Percentiles rank a stretch among this genome's conserved stretches.
phyloP scores from a whole-genome alignment of 2,113 vertebrate species.

The Pygoscelis antarcticus region DNA sequence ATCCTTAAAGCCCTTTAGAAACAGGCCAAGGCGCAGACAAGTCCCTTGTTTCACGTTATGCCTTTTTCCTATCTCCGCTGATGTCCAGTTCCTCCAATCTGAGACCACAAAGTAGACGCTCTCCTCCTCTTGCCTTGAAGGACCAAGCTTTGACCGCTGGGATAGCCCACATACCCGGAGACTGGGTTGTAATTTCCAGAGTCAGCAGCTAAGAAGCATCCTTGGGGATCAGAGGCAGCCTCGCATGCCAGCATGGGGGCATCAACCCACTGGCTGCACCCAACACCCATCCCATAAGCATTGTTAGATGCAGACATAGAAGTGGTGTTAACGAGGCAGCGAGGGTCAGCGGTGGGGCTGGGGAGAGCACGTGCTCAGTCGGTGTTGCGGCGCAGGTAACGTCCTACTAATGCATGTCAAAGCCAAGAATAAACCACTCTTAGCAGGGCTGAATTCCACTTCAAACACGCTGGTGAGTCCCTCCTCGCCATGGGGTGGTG shows the following conservation, averaged over 20 bases:
- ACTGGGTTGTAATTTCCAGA: neutral
- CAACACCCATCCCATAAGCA: neutral
- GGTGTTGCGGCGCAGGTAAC: neutral
- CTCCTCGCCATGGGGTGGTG: fast-evolving
- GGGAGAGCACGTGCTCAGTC: neutral
- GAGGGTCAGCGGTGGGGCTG: neutral
- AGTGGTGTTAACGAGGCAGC: neutral
- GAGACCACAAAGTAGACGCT: neutral
- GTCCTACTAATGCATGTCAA: fast-evolving
- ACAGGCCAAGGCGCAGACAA: neutral
- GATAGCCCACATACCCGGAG: fast-evolving
- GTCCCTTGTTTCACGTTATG: neutral
- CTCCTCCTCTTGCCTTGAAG: neutral
- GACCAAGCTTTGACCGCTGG: neutral
- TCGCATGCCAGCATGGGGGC: fast-evolving
- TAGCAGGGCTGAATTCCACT: neutral
- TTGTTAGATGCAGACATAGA: fast-evolving
- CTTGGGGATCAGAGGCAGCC: neutral
- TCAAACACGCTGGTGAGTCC: neutral
- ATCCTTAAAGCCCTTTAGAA: neutral
- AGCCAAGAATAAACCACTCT: neutral
- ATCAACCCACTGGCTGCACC: neutral
- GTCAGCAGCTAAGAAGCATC: neutral
- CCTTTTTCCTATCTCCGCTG: neutral
- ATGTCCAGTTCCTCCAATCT: neutral